A percentile compares a stretch with the other conserved stretches of the same genome.
These are phyloP conservation scores for Antedon mediterranea DNA, from an alignment of 53 echinoderm and acorn worm genomes.

Conservation along the genomic window DNA sequence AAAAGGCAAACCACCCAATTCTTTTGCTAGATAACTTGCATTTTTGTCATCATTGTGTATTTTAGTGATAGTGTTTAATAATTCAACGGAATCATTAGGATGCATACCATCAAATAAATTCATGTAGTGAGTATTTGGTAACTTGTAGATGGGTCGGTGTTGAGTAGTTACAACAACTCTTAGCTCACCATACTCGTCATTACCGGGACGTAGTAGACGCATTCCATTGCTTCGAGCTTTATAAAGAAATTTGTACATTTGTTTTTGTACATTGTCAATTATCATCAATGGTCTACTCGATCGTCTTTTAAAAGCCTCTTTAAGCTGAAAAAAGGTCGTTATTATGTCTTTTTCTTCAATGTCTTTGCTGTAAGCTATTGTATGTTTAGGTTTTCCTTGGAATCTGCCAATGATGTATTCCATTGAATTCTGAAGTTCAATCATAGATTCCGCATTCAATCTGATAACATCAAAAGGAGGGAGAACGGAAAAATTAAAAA, in stretches of 20 bases:
- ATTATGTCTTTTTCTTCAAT: not conserved
- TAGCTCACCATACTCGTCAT: not conserved
- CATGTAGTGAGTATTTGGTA: not conserved
- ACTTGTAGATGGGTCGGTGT: not conserved
- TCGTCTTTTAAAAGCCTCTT: not conserved
- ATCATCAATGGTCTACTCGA: not conserved
- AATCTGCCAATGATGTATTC: not conserved
- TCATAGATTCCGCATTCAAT: not conserved
- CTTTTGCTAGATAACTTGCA: not conserved
- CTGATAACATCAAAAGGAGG: not conserved
- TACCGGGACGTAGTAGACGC: not conserved
- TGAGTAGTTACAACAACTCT: not conserved
- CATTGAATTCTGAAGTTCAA: not conserved
- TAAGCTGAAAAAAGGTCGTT: not conserved
- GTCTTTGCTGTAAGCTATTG: not conserved
- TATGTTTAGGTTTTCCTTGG: not conserved
- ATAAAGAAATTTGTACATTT: not conserved
- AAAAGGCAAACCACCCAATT: not conserved
- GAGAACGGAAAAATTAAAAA: not conserved
- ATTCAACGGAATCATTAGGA: not conserved
- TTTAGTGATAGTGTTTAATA: not conserved
- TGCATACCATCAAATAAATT: not conserved
- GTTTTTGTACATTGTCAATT: not conserved
- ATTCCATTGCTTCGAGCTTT: not conserved
- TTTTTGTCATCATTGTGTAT: not conserved